Evolutionary conservation across 2,113 vertebrate species (phyloP).

Genomic region (Menura novaehollandiae): DNA sequence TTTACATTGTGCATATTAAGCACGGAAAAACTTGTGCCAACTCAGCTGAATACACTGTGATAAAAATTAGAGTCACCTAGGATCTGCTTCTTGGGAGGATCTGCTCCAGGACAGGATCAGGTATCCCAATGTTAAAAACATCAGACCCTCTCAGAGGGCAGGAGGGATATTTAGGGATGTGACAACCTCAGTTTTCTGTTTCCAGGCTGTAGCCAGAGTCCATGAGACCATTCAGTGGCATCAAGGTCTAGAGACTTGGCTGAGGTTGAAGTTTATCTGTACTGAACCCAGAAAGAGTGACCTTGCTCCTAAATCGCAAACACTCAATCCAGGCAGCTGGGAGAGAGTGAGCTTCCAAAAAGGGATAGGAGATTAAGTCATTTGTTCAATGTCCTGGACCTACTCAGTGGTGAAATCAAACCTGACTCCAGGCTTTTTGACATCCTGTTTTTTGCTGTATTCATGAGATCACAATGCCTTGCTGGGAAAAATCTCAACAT

Average conservation of each 20-base stretch:
- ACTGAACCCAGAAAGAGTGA: not conserved
- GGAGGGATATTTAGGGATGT: not conserved
- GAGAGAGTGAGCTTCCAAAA: not conserved
- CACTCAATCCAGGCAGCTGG: not conserved
- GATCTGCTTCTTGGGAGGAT: not conserved
- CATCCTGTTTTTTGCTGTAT: not conserved
- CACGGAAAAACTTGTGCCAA: not conserved
- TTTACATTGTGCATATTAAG: not conserved
- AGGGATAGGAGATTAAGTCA: not conserved
- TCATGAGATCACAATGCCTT: not conserved
- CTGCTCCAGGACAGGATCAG: not conserved
- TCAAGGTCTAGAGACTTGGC: not conserved
- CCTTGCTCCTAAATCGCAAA: not conserved
- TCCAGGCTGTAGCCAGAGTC: not conserved
- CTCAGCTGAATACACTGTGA: not conserved
- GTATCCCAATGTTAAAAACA: not conserved
- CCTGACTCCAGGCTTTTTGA: not conserved
- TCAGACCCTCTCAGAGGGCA: not conserved
- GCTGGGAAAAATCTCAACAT: not conserved
- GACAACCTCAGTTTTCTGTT: not conserved
- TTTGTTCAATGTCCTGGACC: rapidly evolving
- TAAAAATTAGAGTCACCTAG: not conserved
- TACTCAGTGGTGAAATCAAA: not conserved
- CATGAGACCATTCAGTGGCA: not conserved
- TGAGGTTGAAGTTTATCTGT: not conserved